Percentiles rank a stretch among this genome's conserved stretches.
These are phyloP conservation scores for Papilio demoleus DNA, from an alignment of 2,888 invertebrate species.

Conservation along the genomic window DNA sequence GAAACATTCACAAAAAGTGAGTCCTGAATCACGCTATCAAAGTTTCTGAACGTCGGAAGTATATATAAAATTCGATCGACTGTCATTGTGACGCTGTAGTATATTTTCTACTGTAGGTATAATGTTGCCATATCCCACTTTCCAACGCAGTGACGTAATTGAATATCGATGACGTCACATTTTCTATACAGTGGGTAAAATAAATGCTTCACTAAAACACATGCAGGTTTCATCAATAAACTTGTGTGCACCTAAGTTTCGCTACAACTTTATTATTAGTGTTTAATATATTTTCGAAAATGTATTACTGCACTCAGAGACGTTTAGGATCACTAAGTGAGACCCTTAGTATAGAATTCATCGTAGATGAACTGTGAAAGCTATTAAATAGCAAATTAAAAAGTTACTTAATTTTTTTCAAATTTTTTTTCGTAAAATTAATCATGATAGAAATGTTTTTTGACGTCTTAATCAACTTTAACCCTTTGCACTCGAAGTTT, in stretches of 20 bases:
- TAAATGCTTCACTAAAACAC: constrained; percentile 69
- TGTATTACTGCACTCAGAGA: background rate
- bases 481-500: too few species aligned
- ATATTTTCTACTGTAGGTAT: background rate
- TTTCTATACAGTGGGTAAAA: constrained; percentile 58
- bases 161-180: constrained; percentile 44
- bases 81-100: background rate
- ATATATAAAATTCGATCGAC: constrained; percentile 25
- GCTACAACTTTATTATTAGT: constrained; percentile 44
- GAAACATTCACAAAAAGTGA: constrained; percentile 16
- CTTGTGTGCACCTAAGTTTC: constrained; percentile 58
- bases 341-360: background rate
- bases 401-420: background rate
- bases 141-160: constrained; percentile 51
- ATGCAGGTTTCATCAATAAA: constrained; percentile 62
- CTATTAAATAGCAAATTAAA: background rate
- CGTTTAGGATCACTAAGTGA: background rate
- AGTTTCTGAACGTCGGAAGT: background rate
- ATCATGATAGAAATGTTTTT: too few species aligned
- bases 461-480: too few species aligned
- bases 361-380: background rate
- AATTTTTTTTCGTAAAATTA: too few species aligned
- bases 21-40: constrained; percentile 34
- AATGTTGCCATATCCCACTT: constrained; percentile 43
- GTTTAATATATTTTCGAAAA: constrained; percentile 6